Conservation (phyloP, 2,113 vertebrate genomes). For the Capreolus pygargus region DNA sequence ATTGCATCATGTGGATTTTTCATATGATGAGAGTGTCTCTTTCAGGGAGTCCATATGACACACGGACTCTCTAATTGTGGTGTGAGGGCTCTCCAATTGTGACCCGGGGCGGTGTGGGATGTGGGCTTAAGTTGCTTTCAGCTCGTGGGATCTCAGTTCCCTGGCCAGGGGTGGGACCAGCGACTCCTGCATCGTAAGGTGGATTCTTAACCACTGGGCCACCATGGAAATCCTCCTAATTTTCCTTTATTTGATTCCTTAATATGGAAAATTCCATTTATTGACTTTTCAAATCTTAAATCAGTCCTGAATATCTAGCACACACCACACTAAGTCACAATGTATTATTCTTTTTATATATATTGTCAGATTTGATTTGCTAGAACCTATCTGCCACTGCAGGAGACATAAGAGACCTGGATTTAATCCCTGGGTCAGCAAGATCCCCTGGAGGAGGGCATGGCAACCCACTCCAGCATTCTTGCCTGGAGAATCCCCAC, state of each 20-base stretch:
- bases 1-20: background rate
- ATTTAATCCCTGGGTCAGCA: background rate
- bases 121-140: background rate
- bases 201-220: background rate
- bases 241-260: background rate
- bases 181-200: background rate
- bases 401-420: background rate
- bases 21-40: background rate
- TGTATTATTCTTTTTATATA: background rate
- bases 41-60: background rate
- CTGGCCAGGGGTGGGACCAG: background rate
- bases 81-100: background rate
- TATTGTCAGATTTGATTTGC: background rate
- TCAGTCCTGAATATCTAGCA: background rate
- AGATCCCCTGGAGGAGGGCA: background rate
- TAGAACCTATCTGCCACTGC: background rate
- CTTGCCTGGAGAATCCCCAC: background rate
- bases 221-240: background rate
- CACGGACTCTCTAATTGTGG: background rate
- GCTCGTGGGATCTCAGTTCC: background rate
- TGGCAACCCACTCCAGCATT: background rate
- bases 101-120: fast-evolving
- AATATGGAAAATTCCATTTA: background rate
- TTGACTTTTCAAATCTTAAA: background rate
- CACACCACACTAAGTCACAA: background rate